Conservation (phyloP, 2,888 invertebrate species). For the Pteria penguin region DNA sequence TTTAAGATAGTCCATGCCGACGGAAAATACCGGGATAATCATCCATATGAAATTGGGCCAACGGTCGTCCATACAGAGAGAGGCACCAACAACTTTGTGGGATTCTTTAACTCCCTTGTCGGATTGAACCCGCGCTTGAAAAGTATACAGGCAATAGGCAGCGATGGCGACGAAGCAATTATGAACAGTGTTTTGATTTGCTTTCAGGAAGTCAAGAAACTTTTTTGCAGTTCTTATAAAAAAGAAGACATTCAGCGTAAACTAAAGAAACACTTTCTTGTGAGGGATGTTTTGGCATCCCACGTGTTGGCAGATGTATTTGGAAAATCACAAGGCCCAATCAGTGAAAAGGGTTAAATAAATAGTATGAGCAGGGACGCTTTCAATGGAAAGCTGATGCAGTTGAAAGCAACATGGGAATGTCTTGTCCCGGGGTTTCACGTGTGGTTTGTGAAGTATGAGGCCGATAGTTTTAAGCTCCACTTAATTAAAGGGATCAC, state of each 20-base stretch:
- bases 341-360: not conserved
- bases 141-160: slow-evolving; percentile 8
- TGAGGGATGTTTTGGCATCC: not conserved
- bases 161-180: not conserved
- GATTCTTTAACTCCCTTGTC: not conserved
- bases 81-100: slow-evolving; percentile 10
- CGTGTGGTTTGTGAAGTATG: slow-evolving; percentile 4
- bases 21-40: slow-evolving; percentile 3
- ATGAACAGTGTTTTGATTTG: slow-evolving; percentile 4
- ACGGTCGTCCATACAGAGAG: slow-evolving; percentile 21
- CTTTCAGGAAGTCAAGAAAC: not conserved
- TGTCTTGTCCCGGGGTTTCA: slow-evolving; percentile 8
- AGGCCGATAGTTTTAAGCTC: slow-evolving; percentile 11
- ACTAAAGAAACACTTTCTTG: not conserved
- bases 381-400: not conserved
- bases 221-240: slow-evolving; percentile 1
- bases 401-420: slow-evolving; percentile 18
- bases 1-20: slow-evolving; percentile 19
- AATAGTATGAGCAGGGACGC: not conserved
- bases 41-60: slow-evolving; percentile 29
- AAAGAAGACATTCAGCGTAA: not conserved
- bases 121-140: not conserved
- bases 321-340: not conserved
- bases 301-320: slow-evolving; percentile 11
- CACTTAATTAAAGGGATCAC: slow-evolving; percentile 8